Evolutionary conservation across 2,113 vertebrate genomes (phyloP), one percentile per base, ranked within the genome.

Genomic region (Aegotheles bennettii): DNA sequence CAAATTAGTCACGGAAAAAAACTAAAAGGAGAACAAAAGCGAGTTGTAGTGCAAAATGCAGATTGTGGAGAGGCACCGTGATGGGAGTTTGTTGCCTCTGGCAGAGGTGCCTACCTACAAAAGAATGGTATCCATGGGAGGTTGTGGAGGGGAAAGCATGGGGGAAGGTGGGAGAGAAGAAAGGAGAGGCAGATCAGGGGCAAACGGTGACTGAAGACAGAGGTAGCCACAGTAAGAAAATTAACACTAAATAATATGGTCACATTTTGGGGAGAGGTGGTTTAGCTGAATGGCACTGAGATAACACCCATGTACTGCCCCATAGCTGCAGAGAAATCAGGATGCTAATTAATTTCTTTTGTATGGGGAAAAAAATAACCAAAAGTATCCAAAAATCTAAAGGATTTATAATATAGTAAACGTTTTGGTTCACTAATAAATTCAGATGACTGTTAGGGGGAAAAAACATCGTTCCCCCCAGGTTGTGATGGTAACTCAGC

Each of bases 1-100:
- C 80, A 92, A 84, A 91, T 4, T 85, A 65, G 60, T 65, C 56
- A 67, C 0, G 20, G 80, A 40, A 89, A 82, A 77, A 81, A 90
- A 86, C 40, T 35, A 65, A 57, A 89, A 65, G 23, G 35, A 48
- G 64, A 89, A 93, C 31, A 84, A 75, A 80, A 67, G 36, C 31
- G 65, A 87, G 40, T 35, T 84, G 17, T 4, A n/a, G 43, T 5
- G 2, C 31, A 77, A 2, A 54, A 38, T 7, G 42, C 13, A 20
- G 75, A 76, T 8, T 50, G 51, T 18, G 35, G 67, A 86, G 40
- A 64, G 35, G 45, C 31, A 68, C 18, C 48, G 40, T 1, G 7
- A 36, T 2, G 36, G 77, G 84, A 91, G 79, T 29, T 29, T 18
- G 43, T 61, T 79, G 82, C 74, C 81, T 79, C 73, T 31, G 53